These are phyloP conservation scores for Aldabrachelys gigantea DNA, from an alignment of 2,113 vertebrate species.

Conservation along the genomic window DNA sequence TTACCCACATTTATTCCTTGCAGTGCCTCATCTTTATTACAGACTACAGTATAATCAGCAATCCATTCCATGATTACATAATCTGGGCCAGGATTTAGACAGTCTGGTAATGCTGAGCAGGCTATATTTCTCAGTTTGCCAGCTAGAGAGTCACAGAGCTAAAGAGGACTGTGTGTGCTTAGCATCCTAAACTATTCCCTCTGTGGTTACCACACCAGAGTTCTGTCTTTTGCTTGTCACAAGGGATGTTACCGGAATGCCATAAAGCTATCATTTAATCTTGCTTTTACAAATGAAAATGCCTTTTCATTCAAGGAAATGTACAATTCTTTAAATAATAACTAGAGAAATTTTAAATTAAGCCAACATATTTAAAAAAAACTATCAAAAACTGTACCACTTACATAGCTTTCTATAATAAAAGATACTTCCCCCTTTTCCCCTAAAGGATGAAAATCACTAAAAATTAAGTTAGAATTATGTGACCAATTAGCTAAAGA, in stretches of 20 bases:
- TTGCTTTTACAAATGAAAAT: background rate
- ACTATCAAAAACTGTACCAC: background rate
- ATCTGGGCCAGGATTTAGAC: background rate
- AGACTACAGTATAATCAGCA: background rate
- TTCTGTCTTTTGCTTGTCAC: background rate
- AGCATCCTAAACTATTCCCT: background rate
- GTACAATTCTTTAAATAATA: background rate
- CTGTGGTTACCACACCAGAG: background rate
- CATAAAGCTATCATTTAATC: background rate
- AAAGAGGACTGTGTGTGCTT: background rate
- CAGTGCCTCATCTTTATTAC: background rate
- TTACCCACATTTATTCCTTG: background rate
- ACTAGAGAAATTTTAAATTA: background rate
- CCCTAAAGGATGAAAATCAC: background rate
- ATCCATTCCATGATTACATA: background rate
- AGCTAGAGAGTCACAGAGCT: background rate
- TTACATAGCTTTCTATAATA: background rate
- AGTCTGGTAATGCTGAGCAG: background rate
- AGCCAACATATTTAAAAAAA: background rate
- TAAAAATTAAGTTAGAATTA: background rate
- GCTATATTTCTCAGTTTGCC: background rate
- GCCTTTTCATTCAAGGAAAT: background rate
- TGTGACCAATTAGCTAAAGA: background rate
- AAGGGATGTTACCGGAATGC: background rate
- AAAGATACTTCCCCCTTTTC: background rate